These are phyloP conservation scores for Halocynthia roretzi DNA, from an alignment of 23 tunicate genomes.

Conservation along the genomic window DNA sequence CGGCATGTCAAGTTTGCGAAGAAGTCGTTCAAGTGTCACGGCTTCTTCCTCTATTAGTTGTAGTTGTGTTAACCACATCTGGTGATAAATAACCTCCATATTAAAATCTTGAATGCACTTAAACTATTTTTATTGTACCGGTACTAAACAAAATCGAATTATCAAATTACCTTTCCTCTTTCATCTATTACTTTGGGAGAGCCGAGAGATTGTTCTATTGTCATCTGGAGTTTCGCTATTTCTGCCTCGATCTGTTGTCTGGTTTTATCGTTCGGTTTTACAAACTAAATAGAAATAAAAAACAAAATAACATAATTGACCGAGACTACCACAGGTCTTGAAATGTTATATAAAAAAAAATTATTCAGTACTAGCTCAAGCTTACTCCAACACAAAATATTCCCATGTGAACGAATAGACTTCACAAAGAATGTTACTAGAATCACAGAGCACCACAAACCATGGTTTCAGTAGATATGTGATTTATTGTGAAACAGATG, in stretches of 20 bases:
- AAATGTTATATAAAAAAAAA: not conserved
- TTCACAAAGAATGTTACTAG: no score
- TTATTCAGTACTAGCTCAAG: no score
- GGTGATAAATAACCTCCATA: not conserved
- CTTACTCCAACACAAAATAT: no score
- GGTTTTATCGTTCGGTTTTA: slow-evolving; percentile 30
- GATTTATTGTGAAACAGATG: no score
- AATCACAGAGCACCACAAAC: no score
- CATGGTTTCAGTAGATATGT: no score
- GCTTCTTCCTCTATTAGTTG: slow-evolving; percentile 8
- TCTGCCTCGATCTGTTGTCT: slow-evolving; percentile 29
- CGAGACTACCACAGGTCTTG: not conserved
- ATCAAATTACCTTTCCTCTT: slow-evolving; percentile 32
- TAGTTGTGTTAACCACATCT: slow-evolving; percentile 10
- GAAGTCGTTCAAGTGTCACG: not conserved
- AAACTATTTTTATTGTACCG: not conserved
- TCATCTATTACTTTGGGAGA: slow-evolving; percentile 35
- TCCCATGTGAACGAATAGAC: no score
- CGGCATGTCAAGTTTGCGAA: slow-evolving; percentile 7
- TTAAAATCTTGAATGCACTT: no score
- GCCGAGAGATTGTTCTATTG: slow-evolving; percentile 47
- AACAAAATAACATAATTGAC: not conserved
- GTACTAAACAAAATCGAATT: not conserved
- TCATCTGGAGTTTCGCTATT: slow-evolving; percentile 22
- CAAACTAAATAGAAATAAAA: not conserved